Base-by-base conservation (phyloP, 2,888 invertebrate species). In the Catonia carolina region DNA sequence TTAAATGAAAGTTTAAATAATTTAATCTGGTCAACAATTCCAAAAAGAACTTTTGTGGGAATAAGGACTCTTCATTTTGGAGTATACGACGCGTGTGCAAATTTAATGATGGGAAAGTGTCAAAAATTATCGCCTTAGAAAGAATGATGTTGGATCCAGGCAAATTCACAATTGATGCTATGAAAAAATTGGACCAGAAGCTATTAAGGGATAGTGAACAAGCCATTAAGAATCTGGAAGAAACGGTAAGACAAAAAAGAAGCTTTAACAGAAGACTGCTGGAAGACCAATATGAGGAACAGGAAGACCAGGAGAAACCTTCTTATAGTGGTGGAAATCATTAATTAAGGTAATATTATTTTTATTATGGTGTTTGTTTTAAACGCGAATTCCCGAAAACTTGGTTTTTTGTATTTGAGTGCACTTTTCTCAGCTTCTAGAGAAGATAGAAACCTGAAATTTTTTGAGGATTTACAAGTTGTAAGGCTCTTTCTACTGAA, bases 41-140 rank as follows among this genome's bases (percentile, higher is more conserved):
- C 59, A 35, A 59, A 56, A 59, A 56, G 27, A 23, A 47, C 33
- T 10, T 59, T 56, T 56, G 53, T 59, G 1, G 42, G 39, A 22
- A 35, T 60, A 33, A 45, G 33, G 22, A 53, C 56, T 22, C 60
- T 60, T n/a, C 37, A 27, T 27, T 55, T 45, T 53, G 56, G 56
- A 42, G 48, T 47, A 15, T 53, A 48, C 52, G 36, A 37, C 49
- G 55, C 59, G 55, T 59, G n/a, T n/a, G 45, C 33, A 51, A 20
- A 12, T 55, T 55, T 31, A 55, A 50, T 50, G 31, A 56, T 45
- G 50, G 56, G 5, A 45, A 45, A 15, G 45, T 56, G 27, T 48
- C 41, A n/a, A 51, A 33, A 4, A 49, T 37, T 51, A 20, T n/a
- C 14, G 53, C 35, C 22, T 23, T 53, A 15, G 2, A 53, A 35